phyloP scores from a whole-genome alignment of 2,888 invertebrate species.

The Dasypolia templi region DNA sequence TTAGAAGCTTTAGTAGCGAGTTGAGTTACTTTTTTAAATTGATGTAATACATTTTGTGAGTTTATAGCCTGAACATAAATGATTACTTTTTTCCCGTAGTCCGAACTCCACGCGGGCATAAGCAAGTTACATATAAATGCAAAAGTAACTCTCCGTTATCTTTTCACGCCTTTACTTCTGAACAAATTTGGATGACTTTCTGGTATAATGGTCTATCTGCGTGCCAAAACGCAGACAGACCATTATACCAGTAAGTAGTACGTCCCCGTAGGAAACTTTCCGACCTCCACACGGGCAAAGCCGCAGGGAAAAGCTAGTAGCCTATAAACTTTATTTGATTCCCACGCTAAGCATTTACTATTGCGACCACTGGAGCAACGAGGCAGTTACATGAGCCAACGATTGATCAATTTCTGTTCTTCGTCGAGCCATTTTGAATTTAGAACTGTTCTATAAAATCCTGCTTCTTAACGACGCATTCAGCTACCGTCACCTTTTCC shows the following conservation, averaged over 20 bases:
- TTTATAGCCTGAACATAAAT: too few relatives aligned
- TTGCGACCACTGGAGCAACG: neutral
- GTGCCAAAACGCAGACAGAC: neutral
- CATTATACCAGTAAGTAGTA: neutral
- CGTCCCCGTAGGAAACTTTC: neutral
- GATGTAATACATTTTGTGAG: too few relatives aligned
- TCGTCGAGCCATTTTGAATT: neutral
- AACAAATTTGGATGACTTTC: neutral
- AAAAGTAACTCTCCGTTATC: neutral
- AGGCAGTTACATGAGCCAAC: too few relatives aligned
- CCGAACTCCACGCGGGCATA: too few relatives aligned
- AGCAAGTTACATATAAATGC: too few relatives aligned
- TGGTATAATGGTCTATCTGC: too few relatives aligned
- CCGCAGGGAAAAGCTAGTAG: neutral
- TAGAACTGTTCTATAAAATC: neutral
- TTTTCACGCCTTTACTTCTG: neutral
- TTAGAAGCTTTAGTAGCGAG: too few relatives aligned
- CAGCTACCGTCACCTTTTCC: slow-evolving; percentile 4
- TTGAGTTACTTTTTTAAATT: too few relatives aligned
- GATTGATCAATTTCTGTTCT: neutral
- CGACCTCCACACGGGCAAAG: neutral
- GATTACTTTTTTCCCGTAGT: too few relatives aligned
- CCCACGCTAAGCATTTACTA: neutral
- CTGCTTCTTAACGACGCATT: slow-evolving; percentile 4
- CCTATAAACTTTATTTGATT: neutral